Evolutionary conservation across 2,113 vertebrate genomes (phyloP).

Genomic region (Phalacrocorax carbo): DNA sequence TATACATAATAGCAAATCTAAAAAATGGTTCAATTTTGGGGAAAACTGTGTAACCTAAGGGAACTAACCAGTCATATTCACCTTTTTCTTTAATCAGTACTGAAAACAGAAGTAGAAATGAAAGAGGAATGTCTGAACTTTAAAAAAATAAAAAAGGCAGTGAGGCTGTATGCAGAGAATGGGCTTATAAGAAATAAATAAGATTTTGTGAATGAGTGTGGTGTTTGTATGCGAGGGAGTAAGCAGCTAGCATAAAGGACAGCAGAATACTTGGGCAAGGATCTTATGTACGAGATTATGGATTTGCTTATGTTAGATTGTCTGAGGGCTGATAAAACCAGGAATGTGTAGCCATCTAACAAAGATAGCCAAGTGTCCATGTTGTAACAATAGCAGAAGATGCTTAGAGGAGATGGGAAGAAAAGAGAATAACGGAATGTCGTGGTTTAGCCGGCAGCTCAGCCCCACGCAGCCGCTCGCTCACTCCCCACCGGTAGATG

Average conservation of each 20-base stretch:
- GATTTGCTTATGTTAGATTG: not conserved
- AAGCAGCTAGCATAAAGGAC: not conserved
- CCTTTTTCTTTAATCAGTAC: not conserved
- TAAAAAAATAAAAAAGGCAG: not conserved
- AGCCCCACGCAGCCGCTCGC: no score
- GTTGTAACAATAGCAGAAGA: not conserved
- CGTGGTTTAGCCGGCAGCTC: no score
- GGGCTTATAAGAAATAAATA: not conserved
- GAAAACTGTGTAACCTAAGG: not conserved
- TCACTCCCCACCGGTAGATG: no score
- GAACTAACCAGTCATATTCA: not conserved
- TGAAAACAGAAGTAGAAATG: not conserved
- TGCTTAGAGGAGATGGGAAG: not conserved
- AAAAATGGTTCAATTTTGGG: not conserved
- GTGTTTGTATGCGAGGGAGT: not conserved
- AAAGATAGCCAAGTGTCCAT: not conserved
- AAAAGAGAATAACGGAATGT: not conserved
- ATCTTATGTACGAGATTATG: accelerated
- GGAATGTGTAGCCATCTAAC: not conserved
- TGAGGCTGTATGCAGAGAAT: not conserved
- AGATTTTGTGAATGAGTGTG: not conserved
- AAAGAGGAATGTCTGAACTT: not conserved
- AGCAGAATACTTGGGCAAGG: not conserved
- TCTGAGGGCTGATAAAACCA: not conserved
- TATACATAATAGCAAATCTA: not conserved